Evolutionary conservation across 2,888 invertebrate species (phyloP).

Genomic region (Gibbula magus): DNA sequence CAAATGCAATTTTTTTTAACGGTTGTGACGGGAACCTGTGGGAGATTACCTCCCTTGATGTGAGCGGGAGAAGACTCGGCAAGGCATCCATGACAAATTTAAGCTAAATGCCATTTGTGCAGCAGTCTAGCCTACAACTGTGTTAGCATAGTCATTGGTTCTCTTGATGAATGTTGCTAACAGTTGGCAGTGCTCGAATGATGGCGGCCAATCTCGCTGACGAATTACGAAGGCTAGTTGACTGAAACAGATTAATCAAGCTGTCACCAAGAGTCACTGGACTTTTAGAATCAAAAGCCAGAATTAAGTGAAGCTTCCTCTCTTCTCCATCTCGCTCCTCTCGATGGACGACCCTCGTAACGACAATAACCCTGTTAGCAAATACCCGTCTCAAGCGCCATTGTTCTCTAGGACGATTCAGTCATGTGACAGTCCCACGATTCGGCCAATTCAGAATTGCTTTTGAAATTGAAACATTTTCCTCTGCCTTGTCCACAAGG

Average conservation of each 20-base stretch:
- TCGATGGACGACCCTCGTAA: background rate
- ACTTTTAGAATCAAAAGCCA: slow-evolving; percentile 23
- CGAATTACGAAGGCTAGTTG: background rate
- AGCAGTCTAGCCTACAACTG: background rate
- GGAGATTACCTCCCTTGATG: background rate
- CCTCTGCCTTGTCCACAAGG: background rate
- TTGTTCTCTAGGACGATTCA: slow-evolving; percentile 1
- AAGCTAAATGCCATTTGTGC: slow-evolving; percentile 9
- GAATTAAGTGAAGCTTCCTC: slow-evolving; percentile 20
- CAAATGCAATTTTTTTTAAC: background rate
- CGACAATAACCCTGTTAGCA: background rate
- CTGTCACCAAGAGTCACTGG: slow-evolving; percentile 3
- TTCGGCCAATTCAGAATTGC: background rate
- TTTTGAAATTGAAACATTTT: slow-evolving; percentile 14
- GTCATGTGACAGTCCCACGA: background rate
- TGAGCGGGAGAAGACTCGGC: background rate
- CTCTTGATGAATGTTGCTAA: slow-evolving; percentile 14
- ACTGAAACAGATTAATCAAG: slow-evolving; percentile 7
- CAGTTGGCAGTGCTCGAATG: background rate
- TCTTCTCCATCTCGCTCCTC: background rate
- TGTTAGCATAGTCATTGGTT: slow-evolving; percentile 7
- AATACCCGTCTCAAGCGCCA: background rate
- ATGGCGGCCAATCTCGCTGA: background rate
- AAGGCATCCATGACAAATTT: slow-evolving; percentile 12
- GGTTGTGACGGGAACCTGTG: background rate